Percentiles rank a stretch among this genome's conserved stretches.
These are phyloP conservation scores for Microcaecilia unicolor DNA, from an alignment of 2,797 vertebrate genomes.

Conservation along the genomic window DNA sequence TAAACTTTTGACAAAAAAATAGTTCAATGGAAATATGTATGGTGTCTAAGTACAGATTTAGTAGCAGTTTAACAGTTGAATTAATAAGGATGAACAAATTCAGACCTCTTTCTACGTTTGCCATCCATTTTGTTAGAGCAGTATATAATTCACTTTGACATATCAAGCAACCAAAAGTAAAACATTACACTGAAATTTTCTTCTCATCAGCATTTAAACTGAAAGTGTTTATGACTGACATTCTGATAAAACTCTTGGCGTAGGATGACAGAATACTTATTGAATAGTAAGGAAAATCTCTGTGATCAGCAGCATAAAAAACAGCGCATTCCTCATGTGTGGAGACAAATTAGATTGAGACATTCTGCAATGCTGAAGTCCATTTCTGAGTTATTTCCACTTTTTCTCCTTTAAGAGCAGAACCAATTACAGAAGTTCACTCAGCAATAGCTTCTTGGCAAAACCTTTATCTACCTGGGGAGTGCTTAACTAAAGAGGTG, in stretches of 20 bases:
- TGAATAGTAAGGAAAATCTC: constrained; percentile 38
- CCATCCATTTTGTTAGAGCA: neutral
- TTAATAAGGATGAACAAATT: neutral
- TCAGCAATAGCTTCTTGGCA: no score
- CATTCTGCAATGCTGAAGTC: no score
- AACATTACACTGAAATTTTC: constrained; percentile 13
- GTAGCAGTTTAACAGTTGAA: neutral
- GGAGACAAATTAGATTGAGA: constrained; percentile 24
- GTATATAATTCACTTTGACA: neutral
- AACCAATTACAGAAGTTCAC: neutral
- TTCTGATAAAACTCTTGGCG: constrained; percentile 39
- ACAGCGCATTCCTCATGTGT: constrained; percentile 10
- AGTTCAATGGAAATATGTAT: neutral
- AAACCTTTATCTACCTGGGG: no score
- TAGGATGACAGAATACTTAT: constrained; percentile 31
- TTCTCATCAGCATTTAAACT: constrained; percentile 9
- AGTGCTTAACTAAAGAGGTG: no score
- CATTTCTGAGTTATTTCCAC: constrained; percentile 1
- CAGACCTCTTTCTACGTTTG: neutral
- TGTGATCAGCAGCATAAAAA: no score
- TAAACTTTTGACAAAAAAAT: neutral
- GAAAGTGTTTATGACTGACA: constrained; percentile 27
- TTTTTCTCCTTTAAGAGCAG: neutral
- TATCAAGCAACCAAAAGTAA: neutral
- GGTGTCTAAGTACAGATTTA: neutral